These are phyloP conservation scores for Bhutanitis thaidina DNA, from an alignment of 2,888 invertebrate genomes.

Conservation along the genomic window DNA sequence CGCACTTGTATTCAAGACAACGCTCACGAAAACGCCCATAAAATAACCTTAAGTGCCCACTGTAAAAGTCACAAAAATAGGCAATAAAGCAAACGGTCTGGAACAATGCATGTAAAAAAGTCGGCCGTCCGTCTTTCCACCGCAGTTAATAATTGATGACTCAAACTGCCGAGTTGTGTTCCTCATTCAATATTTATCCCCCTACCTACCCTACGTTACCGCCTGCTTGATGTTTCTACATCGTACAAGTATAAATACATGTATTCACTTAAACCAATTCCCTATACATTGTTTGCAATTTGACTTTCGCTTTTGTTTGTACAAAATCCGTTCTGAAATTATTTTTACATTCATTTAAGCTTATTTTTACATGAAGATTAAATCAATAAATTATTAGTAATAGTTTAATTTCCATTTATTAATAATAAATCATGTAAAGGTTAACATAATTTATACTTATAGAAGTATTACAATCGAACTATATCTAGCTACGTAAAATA, in stretches of 20 bases:
- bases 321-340: too few relatives aligned
- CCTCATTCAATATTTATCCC: slow-evolving; percentile 74
- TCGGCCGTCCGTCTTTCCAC: slow-evolving; percentile 60
- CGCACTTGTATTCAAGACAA: slow-evolving; percentile 19
- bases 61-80: slow-evolving; percentile 68
- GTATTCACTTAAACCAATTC: slow-evolving; percentile 14
- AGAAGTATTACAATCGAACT: too few relatives aligned
- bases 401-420: too few relatives aligned
- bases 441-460: too few relatives aligned
- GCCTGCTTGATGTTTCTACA: slow-evolving; percentile 36
- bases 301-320: slow-evolving; percentile 1
- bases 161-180: slow-evolving; percentile 79
- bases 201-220: slow-evolving; percentile 68
- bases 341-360: too few relatives aligned
- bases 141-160: slow-evolving; percentile 73
- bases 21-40: slow-evolving; percentile 36
- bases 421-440: too few relatives aligned
- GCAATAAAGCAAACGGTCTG: slow-evolving; percentile 58
- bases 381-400: too few relatives aligned
- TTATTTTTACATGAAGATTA: too few relatives aligned
- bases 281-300: slow-evolving; percentile 4
- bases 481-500: too few relatives aligned
- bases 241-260: slow-evolving; percentile 16
- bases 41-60: slow-evolving; percentile 54
- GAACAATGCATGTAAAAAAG: slow-evolving; percentile 71